phyloP scores from a whole-genome alignment of 2,797 vertebrate genomes.

The Cetoscarus ocellatus region DNA sequence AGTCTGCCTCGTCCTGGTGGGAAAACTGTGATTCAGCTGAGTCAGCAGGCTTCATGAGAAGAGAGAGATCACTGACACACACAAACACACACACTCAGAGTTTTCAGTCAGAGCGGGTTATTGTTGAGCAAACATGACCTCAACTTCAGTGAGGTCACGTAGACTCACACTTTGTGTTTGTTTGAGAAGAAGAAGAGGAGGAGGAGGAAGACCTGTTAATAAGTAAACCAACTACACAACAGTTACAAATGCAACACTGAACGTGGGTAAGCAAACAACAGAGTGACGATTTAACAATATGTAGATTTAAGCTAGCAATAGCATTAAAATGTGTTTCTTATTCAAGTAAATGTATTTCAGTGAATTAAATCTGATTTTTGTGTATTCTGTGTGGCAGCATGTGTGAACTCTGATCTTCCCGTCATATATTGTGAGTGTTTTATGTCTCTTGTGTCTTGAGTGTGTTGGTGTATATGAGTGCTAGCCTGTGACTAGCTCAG shows the following conservation, averaged over 20 bases:
- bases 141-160: constrained; percentile 52
- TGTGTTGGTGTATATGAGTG: constrained; percentile 16
- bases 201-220: neutral
- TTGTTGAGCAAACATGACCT: constrained; percentile 69
- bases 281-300: neutral
- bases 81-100: neutral
- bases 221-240: neutral
- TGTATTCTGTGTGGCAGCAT: neutral
- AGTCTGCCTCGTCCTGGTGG: constrained; percentile 18
- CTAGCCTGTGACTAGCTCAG: constrained; percentile 54
- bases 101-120: constrained; percentile 30
- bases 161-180: constrained; percentile 42
- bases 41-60: constrained; percentile 37
- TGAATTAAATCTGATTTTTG: no score
- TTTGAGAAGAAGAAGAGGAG: constrained; percentile 19
- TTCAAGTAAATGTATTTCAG: no score
- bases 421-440: constrained; percentile 8
- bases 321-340: neutral
- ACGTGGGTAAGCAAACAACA: no score
- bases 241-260: neutral
- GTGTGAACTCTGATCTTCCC: neutral
- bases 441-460: neutral
- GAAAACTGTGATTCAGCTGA: constrained; percentile 56
- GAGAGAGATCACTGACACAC: constrained; percentile 41
- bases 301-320: neutral